Percentiles rank a stretch among this genome's conserved stretches.
Evolutionary conservation across 23 tunicate species (phyloP).

Genomic region (Ascidia mentula): DNA sequence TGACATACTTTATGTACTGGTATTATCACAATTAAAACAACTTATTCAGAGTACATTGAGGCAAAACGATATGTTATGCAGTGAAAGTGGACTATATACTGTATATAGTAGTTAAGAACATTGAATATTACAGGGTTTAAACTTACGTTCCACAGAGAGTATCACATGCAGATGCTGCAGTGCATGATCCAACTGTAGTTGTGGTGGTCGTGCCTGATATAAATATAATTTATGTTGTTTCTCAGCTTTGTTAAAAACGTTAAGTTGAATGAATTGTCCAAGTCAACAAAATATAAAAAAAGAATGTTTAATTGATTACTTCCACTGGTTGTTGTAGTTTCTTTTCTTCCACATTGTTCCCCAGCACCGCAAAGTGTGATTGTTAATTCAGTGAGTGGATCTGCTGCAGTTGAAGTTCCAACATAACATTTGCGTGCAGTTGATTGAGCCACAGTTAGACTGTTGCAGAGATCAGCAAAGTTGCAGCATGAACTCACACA

Average conservation of each 20-base stretch:
- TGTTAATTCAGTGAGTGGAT: background rate
- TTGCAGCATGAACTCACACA: background rate
- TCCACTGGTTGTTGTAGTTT: background rate
- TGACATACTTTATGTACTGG: no score
- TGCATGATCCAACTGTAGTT: background rate
- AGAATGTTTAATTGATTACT: no score
- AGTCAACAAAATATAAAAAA: no score
- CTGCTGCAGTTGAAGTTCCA: background rate
- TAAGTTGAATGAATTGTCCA: no score
- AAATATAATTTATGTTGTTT: no score
- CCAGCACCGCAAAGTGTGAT: background rate
- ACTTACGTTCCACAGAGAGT: constrained; percentile 6
- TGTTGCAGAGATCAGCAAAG: background rate
- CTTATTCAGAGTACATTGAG: no score
- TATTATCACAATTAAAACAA: no score
- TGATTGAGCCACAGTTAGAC: background rate
- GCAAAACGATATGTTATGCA: no score
- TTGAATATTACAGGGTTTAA: no score
- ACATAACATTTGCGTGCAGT: background rate
- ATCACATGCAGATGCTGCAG: background rate
- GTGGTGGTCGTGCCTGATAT: background rate
- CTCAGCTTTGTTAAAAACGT: no score
- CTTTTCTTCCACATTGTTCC: background rate
- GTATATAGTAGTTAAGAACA: no score
- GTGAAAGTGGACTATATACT: no score